Evolutionary conservation across 2,888 invertebrate genomes (phyloP).

Genomic region (Melanophora roralis): DNA sequence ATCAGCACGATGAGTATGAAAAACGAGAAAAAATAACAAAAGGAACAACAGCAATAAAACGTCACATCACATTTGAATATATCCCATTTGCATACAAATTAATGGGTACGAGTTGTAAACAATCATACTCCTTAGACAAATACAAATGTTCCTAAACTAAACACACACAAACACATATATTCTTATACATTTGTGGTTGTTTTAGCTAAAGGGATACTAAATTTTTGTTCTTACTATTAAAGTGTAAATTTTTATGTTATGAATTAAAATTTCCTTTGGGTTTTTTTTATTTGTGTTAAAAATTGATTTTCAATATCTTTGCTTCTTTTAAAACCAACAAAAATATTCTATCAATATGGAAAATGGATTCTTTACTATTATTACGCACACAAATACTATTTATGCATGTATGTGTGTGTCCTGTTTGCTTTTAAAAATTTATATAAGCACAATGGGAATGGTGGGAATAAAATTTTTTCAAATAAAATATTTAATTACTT

Average conservation of each 20-base stretch:
- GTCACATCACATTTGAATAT: constrained; percentile 57
- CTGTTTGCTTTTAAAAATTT: background rate
- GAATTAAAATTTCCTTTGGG: background rate
- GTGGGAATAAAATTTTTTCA: background rate
- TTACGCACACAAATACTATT: background rate
- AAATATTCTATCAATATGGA: constrained; percentile 32
- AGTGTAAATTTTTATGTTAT: background rate
- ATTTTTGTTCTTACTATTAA: background rate
- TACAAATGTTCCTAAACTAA: background rate
- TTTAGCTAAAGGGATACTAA: background rate
- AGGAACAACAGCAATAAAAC: constrained; percentile 30
- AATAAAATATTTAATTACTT: too few relatives aligned
- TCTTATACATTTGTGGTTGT: background rate
- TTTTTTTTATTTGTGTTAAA: background rate
- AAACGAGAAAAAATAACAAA: background rate
- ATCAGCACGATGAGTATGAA: background rate
- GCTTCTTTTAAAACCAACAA: background rate
- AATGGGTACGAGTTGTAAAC: constrained; percentile 40
- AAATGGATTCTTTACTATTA: background rate
- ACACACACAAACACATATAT: background rate
- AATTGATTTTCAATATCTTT: background rate
- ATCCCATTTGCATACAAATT: constrained; percentile 59
- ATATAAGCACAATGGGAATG: background rate
- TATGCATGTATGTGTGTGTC: too few relatives aligned
- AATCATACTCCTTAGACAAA: background rate